Conservation (phyloP, 2,797 vertebrate species). For the Cottoperca gobio region DNA sequence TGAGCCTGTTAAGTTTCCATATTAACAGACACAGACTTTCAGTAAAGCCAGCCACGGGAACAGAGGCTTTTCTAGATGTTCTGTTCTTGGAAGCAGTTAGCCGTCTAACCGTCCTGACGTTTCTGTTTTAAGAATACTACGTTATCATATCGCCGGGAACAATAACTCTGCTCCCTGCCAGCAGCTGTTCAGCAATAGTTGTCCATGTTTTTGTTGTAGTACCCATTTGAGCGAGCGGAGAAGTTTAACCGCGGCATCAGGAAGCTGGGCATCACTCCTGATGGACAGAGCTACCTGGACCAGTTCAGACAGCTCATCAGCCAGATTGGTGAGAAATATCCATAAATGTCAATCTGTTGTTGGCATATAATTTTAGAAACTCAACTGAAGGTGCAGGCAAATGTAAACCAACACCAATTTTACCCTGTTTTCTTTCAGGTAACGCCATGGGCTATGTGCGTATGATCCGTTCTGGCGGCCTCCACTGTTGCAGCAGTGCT, state of each 20-base stretch:
- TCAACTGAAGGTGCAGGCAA: background rate
- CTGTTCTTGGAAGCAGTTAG: slow-evolving; percentile 8
- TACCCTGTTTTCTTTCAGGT: slow-evolving; percentile 78
- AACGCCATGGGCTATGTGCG: slow-evolving; percentile 99
- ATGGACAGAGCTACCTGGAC: slow-evolving; percentile 98
- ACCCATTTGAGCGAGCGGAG: slow-evolving; percentile 98
- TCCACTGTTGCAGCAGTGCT: slow-evolving; percentile 98
- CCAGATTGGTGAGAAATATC: slow-evolving; percentile 90
- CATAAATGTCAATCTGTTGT: background rate
- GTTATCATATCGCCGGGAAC: background rate
- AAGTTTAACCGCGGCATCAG: slow-evolving; percentile 99
- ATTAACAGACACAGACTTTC: background rate
- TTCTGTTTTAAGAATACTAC: background rate
- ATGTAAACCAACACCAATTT: background rate
- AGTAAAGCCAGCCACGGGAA: background rate
- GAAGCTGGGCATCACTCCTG: slow-evolving; percentile 96
- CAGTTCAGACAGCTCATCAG: slow-evolving; percentile 99
- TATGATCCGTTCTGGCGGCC: slow-evolving; percentile 98
- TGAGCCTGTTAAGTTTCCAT: background rate
- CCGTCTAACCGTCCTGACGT: background rate
- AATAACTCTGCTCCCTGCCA: background rate
- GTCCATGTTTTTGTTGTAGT: slow-evolving; percentile 79
- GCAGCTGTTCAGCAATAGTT: background rate
- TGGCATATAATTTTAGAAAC: background rate
- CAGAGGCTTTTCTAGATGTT: background rate